A percentile compares a stretch with the other conserved stretches of the same genome.
phyloP scores from a whole-genome alignment of 2,113 vertebrate species.

The Chloebia gouldiae region DNA sequence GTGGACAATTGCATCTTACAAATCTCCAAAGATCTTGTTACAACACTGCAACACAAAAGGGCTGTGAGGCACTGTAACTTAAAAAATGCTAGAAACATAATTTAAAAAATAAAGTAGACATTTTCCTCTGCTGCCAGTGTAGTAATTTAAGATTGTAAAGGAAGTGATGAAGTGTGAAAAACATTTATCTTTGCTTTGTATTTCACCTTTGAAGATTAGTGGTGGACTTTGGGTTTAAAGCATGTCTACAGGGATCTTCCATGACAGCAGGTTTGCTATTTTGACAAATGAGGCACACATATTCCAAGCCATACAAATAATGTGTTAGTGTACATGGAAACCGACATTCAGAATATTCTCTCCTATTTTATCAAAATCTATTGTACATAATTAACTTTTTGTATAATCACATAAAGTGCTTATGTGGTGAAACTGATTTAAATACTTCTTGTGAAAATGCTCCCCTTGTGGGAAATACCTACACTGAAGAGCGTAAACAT shows the following conservation, averaged over 20 bases:
- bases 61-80: neutral
- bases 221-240: neutral
- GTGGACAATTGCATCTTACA: neutral
- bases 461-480: neutral
- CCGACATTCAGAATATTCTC: neutral
- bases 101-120: neutral
- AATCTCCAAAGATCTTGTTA: slow-evolving; percentile 15
- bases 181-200: neutral
- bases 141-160: neutral
- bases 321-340: neutral
- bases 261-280: neutral
- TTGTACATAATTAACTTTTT: neutral
- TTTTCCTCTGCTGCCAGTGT: neutral
- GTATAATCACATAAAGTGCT: neutral
- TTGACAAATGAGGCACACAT: neutral
- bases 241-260: neutral
- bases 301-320: neutral
- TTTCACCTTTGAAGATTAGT: neutral
- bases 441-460: neutral
- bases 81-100: neutral
- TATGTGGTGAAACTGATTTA: neutral
- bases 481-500: neutral
- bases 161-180: neutral
- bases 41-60: neutral
- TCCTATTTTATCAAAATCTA: neutral